Evolutionary conservation across 2,888 invertebrate genomes (phyloP), one percentile per base, ranked within the genome.

Genomic region (Synergus japonicus): DNA sequence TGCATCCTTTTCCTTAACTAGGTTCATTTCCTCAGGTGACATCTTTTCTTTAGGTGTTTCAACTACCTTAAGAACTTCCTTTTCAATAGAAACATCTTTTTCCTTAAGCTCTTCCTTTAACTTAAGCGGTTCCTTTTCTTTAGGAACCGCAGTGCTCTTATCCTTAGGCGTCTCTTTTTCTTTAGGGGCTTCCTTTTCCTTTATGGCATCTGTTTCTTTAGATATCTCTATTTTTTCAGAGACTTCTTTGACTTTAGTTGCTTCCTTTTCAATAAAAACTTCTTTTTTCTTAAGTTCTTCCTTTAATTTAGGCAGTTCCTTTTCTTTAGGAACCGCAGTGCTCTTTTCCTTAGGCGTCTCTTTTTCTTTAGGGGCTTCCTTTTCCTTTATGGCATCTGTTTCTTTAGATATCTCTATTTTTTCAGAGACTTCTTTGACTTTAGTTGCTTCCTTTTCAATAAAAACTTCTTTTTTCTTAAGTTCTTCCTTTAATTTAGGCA

Each of bases 231-330:
- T 77, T 67, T 82, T 80, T 0, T 43, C 7, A 15, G 60, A 44
- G 9, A 49, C 3, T 44, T 81, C 79, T 18, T 77, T 8, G 60
- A 78, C 79, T 76, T 78, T 63, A 4, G 29, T 7, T 73, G 9
- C n/a, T 54, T 76, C 15, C 43, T 54, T 54, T 49, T 49, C 49
- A 15, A 15, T n/a, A 49, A n/a, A 1, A 10, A 0, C 12, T 7
- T 76, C 41, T 22, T 58, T 58, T 3, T 80, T 79, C 37, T 82
- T 78, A 4, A 18, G 7, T 8, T 2, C 46, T 1, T 13, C 13
- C 7, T 78, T 63, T 0, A 82, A 73, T 29, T n/a, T 3, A 12
- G 64, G 4, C 54, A 3, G 81, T 79, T 8, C 7, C 29, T 29
- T 29, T 29, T 29, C 29, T 29, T 29, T 29, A 29, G 29, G 29